Percentiles rank a stretch among this genome's conserved stretches.
phyloP scores from a whole-genome alignment of 64 coral and sea anemone genomes.

The Acropora tenuis region DNA sequence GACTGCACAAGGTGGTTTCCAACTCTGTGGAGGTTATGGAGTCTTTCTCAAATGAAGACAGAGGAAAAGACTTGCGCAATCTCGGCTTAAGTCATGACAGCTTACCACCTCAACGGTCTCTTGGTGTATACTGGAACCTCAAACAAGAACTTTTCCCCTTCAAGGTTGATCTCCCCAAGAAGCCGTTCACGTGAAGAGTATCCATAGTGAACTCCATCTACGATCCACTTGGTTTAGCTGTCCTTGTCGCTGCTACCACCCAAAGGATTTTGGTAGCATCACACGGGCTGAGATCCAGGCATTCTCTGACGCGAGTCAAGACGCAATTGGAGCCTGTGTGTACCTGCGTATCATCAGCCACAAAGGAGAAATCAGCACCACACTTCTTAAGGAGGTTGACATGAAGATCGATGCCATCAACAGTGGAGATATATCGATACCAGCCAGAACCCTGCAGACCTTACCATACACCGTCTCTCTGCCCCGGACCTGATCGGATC shows the following conservation, averaged over 20 bases:
- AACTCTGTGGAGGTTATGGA: neutral
- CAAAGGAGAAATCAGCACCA: constrained; percentile 2
- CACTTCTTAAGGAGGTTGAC: neutral
- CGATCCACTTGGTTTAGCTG: constrained; percentile 47
- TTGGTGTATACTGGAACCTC: constrained; percentile 50
- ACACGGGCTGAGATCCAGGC: too few relatives aligned
- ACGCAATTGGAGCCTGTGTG: constrained; percentile 18
- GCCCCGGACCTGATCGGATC: constrained; percentile 15
- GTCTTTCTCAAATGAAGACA: constrained; percentile 51
- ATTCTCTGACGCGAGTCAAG: neutral
- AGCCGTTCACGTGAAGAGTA: constrained; percentile 55
- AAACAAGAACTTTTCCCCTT: constrained; percentile 32
- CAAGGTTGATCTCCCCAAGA: constrained; percentile 1
- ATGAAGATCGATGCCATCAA: neutral
- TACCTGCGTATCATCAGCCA: constrained; percentile 27
- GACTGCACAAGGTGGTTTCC: neutral
- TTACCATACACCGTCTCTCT: constrained; percentile 43
- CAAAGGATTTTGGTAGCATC: neutral
- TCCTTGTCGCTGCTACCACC: constrained; percentile 26
- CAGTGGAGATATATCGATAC: constrained; percentile 62
- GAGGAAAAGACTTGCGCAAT: neutral
- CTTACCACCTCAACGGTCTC: constrained; percentile 3
- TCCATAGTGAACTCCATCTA: constrained; percentile 51
- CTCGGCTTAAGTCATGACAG: neutral
- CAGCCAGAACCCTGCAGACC: constrained; percentile 54